Base-by-base conservation (phyloP, 2,113 vertebrate genomes). In the Pseudopodoces humilis region DNA sequence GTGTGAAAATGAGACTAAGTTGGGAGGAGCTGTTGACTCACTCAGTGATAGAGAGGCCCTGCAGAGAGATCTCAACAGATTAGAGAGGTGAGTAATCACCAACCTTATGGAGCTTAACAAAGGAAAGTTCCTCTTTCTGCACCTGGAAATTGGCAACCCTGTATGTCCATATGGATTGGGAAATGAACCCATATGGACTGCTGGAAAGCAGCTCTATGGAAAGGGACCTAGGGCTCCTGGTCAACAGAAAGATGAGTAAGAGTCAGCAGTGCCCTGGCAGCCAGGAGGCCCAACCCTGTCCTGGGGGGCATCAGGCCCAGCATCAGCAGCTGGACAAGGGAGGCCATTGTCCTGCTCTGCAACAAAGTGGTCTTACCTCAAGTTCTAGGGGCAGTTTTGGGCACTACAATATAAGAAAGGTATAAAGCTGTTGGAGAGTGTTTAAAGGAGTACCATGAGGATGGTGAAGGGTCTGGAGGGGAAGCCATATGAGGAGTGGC, bases 291-390 rank as follows among this genome's bases (percentile, higher is more conserved):
- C 31, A 44, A 2, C 12, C 0, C 0, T 24, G 15, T 43, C 55
- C 12, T 20, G 46, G 11, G 6, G 8, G 5, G 6, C 24, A 70
- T 60, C 35, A 59, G 18, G 18, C 9, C 3, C 39, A 53, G 37
- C 47, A 63, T 14, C 1, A 0, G 12, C 35, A 70, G 25, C 7
- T 0, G 0, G 31, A 21, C 4, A 2, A 35, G 11, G 22, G 31
- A 52, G 10, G 20, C 6, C 2, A 62, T 52, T 35, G 20, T 20
- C 21, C 21, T 1, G 0, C 14, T 71, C 33, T 71, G 39, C 8
- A 8, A 3, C 3, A 4, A 7, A 3, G 16, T 10, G 10, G 20
- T 23, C 20, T 71, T 14, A 44, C 13, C 39, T 31, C 1, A 7
- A 20, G 7, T 62, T 4, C 25, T 30, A 15, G 30, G 23, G 12